A percentile compares a stretch with the other conserved stretches of the same genome.
These are phyloP conservation scores for Ondatra zibethicus DNA, from an alignment of 2,113 vertebrate genomes.

Conservation along the genomic window DNA sequence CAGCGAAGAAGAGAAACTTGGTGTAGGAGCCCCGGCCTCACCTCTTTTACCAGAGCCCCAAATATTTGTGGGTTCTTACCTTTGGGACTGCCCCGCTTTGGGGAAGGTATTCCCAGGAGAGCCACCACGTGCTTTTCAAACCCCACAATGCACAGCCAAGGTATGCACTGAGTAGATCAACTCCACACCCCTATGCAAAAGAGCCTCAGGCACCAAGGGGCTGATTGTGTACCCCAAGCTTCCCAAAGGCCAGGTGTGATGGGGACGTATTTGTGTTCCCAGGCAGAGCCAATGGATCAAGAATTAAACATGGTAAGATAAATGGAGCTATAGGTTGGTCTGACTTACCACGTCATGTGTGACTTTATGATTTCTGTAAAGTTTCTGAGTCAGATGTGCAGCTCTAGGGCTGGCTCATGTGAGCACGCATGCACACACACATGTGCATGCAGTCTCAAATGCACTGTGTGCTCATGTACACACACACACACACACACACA, in stretches of 20 bases:
- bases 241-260: background rate
- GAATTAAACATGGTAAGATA: background rate
- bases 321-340: background rate
- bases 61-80: accelerated
- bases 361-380: too few relatives aligned
- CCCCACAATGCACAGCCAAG: accelerated
- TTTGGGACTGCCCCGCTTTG: accelerated
- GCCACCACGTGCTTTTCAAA: accelerated
- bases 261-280: background rate
- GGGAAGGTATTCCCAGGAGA: accelerated
- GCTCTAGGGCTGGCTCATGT: accelerated
- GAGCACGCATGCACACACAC: too few relatives aligned
- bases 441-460: too few relatives aligned
- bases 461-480: too few relatives aligned
- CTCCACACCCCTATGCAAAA: accelerated
- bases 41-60: accelerated
- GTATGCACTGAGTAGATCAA: accelerated
- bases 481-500: background rate
- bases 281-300: background rate
- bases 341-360: accelerated
- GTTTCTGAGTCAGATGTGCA: accelerated
- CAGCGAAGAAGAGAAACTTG: background rate
- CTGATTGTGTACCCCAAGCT: accelerated
- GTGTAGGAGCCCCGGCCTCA: too few relatives aligned
- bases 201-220: accelerated